Conservation (phyloP, 2,113 vertebrate genomes). For the Pelusios castaneus region DNA sequence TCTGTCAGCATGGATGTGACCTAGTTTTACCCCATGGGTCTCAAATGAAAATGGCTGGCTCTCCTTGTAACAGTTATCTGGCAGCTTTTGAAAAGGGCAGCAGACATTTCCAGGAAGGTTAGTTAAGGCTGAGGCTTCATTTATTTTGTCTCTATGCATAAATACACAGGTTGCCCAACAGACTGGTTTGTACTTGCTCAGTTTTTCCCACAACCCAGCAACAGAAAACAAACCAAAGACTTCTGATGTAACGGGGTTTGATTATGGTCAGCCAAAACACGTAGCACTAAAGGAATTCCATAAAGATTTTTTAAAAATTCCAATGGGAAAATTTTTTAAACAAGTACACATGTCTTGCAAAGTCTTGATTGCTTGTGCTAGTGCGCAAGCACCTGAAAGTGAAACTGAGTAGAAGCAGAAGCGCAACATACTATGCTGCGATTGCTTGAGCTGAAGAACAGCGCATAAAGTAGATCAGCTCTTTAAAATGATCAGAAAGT, state of each 20-base stretch:
- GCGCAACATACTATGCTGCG: fast-evolving
- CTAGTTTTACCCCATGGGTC: neutral
- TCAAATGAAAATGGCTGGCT: neutral
- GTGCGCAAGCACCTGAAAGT: fast-evolving
- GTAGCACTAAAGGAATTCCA: neutral
- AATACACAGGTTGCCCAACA: neutral
- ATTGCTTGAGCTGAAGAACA: neutral
- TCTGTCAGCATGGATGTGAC: neutral
- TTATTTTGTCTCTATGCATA: neutral
- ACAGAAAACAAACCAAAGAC: neutral
- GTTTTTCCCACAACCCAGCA: neutral
- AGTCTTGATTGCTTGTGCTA: neutral
- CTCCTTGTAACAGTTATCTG: neutral
- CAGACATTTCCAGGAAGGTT: neutral
- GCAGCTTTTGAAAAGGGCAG: neutral
- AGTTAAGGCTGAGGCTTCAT: neutral
- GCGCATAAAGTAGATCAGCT: neutral
- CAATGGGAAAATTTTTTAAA: neutral
- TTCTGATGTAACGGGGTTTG: neutral
- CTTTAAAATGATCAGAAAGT: neutral
- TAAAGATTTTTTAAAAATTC: neutral
- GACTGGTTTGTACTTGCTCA: neutral
- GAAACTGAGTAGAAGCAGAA: neutral
- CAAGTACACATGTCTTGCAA: neutral
- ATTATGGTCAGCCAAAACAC: neutral